phyloP scores from a whole-genome alignment of 1,140 invertebrate species.

The Solen grandis region DNA sequence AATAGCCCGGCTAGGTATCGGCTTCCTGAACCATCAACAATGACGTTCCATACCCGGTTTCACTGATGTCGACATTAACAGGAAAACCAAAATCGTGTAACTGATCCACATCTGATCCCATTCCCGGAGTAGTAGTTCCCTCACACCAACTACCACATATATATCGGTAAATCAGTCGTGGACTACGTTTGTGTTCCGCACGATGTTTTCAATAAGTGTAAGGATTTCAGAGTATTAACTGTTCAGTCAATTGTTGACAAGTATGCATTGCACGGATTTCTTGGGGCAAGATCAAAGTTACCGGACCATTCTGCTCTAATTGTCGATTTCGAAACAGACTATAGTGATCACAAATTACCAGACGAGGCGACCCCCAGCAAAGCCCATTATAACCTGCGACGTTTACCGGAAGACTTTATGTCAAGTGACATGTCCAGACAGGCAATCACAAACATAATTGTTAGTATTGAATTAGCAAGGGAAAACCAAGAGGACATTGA shows the following conservation, averaged over 20 bases:
- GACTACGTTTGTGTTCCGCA: conserved; percentile 20
- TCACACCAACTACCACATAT: too few species aligned
- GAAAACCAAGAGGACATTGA: conserved; percentile 18
- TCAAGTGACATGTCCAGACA: conserved; percentile 1
- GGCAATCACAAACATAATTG: conserved; percentile 35
- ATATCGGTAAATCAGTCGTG: too few species aligned
- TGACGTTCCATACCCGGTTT: too few species aligned
- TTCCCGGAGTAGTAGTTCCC: too few species aligned
- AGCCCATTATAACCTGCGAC: conserved; percentile 11
- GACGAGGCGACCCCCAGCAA: conserved; percentile 4
- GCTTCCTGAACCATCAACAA: too few species aligned
- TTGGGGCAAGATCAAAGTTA: conserved; percentile 10
- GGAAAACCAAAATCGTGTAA: too few species aligned
- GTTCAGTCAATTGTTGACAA: conserved; percentile 25
- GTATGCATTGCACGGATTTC: conserved; percentile 4
- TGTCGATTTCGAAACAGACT: conserved; percentile 1
- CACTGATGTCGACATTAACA: too few species aligned
- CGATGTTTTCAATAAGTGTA: neutral
- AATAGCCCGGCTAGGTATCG: too few species aligned
- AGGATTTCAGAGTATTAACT: conserved; percentile 1
- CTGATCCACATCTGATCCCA: too few species aligned
- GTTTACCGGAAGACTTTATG: conserved; percentile 15
- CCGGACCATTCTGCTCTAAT: conserved; percentile 49
- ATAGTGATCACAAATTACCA: neutral
- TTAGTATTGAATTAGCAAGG: too few species aligned